Conservation (phyloP, 2,113 vertebrate genomes). For the Silurus glanis region DNA sequence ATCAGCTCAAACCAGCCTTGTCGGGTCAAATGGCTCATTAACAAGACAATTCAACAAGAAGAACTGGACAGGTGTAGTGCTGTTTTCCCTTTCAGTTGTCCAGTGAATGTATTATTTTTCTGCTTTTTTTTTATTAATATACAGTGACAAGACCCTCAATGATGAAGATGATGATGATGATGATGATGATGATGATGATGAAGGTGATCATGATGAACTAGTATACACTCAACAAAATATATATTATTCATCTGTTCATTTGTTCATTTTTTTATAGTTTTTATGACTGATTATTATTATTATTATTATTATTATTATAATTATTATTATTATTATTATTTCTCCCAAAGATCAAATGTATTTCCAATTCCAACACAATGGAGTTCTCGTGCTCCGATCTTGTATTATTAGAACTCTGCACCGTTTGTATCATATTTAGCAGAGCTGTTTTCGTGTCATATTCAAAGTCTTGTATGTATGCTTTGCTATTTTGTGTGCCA, state of each 20-base stretch:
- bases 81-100: not conserved
- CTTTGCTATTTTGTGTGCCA: slow-evolving; percentile 99
- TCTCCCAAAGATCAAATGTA: slow-evolving; percentile 84
- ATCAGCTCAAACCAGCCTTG: not conserved
- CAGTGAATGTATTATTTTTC: not conserved
- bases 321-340: slow-evolving; percentile 83
- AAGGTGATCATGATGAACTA: slow-evolving; percentile 2
- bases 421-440: slow-evolving; percentile 91
- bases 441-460: slow-evolving; percentile 91
- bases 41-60: not conserved
- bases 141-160: not conserved
- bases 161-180: not conserved
- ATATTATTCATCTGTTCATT: slow-evolving; percentile 61
- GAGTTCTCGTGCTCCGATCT: slow-evolving; percentile 81
- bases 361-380: slow-evolving; percentile 62
- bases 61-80: too few relatives aligned
- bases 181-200: slow-evolving; percentile 15
- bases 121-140: not conserved
- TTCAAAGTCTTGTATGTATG: slow-evolving; percentile 99
- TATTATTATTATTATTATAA: slow-evolving; percentile 86
- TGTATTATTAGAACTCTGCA: slow-evolving; percentile 89
- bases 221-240: slow-evolving; percentile 20
- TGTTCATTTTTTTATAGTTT: slow-evolving; percentile 58
- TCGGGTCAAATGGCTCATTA: not conserved
- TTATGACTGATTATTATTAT: slow-evolving; percentile 77